A percentile compares a stretch with the other conserved stretches of the same genome.
Evolutionary conservation across 2,797 vertebrate species (phyloP).

Genomic region (Vultur gryphus): DNA sequence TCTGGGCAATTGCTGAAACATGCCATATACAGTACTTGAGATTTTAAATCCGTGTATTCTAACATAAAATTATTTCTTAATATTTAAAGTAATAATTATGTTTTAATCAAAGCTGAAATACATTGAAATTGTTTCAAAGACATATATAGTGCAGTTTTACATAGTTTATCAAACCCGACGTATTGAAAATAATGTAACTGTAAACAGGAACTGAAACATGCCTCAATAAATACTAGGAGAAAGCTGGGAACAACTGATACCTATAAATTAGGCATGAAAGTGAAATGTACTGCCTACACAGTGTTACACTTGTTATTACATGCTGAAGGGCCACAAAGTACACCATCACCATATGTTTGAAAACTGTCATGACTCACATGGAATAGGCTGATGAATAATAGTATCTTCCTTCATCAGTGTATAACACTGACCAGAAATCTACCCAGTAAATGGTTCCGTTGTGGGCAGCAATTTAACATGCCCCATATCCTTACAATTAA

Average conservation of each 20-base stretch:
- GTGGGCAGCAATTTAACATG: background rate
- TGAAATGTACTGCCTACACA: slow-evolving; percentile 29
- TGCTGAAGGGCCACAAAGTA: background rate
- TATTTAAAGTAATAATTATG: background rate
- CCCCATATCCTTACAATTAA: background rate
- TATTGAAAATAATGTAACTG: background rate
- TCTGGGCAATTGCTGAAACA: background rate
- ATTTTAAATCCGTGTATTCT: background rate
- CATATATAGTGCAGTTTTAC: background rate
- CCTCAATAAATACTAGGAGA: background rate
- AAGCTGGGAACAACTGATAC: background rate
- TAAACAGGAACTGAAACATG: background rate
- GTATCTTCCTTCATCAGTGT: background rate
- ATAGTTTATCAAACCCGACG: background rate
- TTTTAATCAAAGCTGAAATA: background rate
- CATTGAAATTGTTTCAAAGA: background rate
- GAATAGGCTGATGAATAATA: background rate
- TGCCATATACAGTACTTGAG: background rate
- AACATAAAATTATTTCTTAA: background rate
- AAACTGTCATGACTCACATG: background rate
- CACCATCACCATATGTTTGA: background rate
- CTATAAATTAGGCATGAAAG: slow-evolving; percentile 15
- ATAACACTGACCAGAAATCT: background rate
- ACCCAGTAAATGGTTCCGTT: background rate
- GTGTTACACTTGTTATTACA: background rate